Conservation (phyloP, 2,888 invertebrate species). For the Platycheirus albimanus region DNA sequence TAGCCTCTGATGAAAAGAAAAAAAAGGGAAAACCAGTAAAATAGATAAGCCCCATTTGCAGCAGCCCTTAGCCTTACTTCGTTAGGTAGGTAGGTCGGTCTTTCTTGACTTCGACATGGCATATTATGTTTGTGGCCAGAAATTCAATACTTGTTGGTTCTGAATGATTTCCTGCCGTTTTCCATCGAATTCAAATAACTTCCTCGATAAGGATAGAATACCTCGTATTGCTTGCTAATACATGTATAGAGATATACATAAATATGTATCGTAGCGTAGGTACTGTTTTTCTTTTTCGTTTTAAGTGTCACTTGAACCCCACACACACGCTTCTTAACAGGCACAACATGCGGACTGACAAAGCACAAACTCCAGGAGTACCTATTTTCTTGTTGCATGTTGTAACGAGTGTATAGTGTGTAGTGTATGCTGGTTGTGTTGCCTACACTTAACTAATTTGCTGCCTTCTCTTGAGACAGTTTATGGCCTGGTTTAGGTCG, state of each 20-base stretch:
- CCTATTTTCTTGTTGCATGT: slow-evolving; percentile 64
- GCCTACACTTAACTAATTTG: slow-evolving; percentile 74
- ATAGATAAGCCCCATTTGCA: slow-evolving; percentile 32
- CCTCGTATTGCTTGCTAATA: slow-evolving; percentile 11
- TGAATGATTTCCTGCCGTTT: slow-evolving; percentile 70
- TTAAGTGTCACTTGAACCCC: slow-evolving; percentile 72
- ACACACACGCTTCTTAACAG: slow-evolving; percentile 36
- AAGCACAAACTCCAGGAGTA: slow-evolving; percentile 68
- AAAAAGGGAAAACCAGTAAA: slow-evolving; percentile 16
- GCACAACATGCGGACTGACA: slow-evolving; percentile 21
- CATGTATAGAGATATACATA: neutral
- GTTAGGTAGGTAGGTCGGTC: slow-evolving; percentile 8
- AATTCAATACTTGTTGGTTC: slow-evolving; percentile 63
- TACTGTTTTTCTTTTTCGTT: slow-evolving; percentile 23
- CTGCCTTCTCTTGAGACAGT: slow-evolving; percentile 72
- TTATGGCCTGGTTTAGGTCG: slow-evolving; percentile 68
- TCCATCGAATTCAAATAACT: slow-evolving; percentile 68
- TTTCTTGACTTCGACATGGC: neutral
- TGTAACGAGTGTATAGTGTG: slow-evolving; percentile 34
- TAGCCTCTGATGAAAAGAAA: neutral
- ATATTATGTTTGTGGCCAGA: slow-evolving; percentile 56
- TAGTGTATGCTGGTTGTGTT: slow-evolving; percentile 62
- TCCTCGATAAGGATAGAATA: slow-evolving; percentile 64
- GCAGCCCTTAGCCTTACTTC: slow-evolving; percentile 36
- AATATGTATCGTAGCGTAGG: neutral